A percentile compares a stretch with the other conserved stretches of the same genome.
phyloP scores from a whole-genome alignment of 2,888 invertebrate genomes.

The Platycheirus albimanus region DNA sequence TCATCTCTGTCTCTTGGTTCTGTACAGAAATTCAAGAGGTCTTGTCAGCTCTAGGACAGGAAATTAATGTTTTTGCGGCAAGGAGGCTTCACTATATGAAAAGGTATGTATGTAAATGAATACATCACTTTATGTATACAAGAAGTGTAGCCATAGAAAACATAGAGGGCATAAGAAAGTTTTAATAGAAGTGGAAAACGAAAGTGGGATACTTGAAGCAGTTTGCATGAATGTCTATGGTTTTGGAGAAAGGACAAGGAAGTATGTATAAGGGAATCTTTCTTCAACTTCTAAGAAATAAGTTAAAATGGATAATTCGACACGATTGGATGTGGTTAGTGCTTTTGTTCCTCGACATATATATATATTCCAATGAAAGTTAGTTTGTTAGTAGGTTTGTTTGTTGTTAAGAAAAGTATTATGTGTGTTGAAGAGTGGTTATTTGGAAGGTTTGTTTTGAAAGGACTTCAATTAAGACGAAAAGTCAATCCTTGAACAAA shows the following conservation, averaged over 20 bases:
- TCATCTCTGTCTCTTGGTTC: not conserved
- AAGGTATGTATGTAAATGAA: not conserved
- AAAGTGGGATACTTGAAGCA: constrained; percentile 51
- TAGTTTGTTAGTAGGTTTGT: constrained; percentile 6
- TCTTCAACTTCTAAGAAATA: constrained; percentile 26
- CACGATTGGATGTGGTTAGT: constrained; percentile 45
- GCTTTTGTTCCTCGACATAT: constrained; percentile 56
- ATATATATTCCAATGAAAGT: constrained; percentile 75
- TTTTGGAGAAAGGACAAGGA: not conserved
- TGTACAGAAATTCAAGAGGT: not conserved
- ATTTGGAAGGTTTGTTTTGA: not conserved
- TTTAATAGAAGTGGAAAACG: constrained; percentile 72
- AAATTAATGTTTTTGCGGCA: constrained; percentile 68
- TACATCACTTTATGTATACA: not conserved
- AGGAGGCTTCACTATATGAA: constrained; percentile 10
- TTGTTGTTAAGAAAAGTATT: constrained; percentile 2
- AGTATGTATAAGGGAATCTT: not conserved
- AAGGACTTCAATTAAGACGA: constrained; percentile 8
- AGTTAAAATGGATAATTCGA: constrained; percentile 58
- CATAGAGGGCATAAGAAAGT: constrained; percentile 28
- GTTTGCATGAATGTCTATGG: constrained; percentile 48
- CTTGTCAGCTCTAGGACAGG: constrained; percentile 49
- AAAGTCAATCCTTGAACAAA: not conserved
- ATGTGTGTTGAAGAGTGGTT: constrained; percentile 7
- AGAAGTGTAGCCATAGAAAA: not conserved